These are phyloP conservation scores for Hesperophylax magnus DNA, from an alignment of 1,140 invertebrate species.

Conservation along the genomic window DNA sequence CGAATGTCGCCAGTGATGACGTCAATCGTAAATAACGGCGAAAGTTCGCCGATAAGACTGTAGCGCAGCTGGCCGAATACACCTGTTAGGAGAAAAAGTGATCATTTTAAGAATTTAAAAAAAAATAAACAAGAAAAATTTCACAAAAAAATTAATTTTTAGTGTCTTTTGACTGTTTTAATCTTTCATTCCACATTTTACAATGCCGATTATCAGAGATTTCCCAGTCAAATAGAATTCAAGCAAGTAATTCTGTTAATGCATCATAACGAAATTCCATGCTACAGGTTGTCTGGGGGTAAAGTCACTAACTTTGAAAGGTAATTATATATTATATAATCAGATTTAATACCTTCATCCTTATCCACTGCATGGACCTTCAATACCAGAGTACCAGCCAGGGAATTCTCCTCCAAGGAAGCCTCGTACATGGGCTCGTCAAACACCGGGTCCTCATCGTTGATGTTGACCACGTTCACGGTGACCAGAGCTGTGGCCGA, in stretches of 20 bases:
- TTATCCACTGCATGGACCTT: slow-evolving; percentile 81
- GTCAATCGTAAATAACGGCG: slow-evolving; percentile 80
- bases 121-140: no score
- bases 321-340: no score
- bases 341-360: slow-evolving; percentile 74
- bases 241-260: no score
- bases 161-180: no score
- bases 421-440: slow-evolving; percentile 77
- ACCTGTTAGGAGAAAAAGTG: slow-evolving; percentile 58
- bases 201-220: no score
- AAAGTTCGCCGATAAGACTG: slow-evolving; percentile 80
- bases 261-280: no score
- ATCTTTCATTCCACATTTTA: no score
- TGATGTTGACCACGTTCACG: slow-evolving; percentile 87
- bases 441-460: slow-evolving; percentile 90
- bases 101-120: no score
- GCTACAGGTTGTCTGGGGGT: no score
- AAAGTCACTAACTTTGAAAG: no score
- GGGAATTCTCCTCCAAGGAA: slow-evolving; percentile 82
- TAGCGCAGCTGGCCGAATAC: slow-evolving; percentile 83
- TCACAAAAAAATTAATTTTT: no score
- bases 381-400: slow-evolving; percentile 77
- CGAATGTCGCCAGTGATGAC: slow-evolving; percentile 83
- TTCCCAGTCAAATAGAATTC: no score
- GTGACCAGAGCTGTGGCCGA: slow-evolving; percentile 81